phyloP scores from a whole-genome alignment of 2,113 vertebrate genomes.

The Toxotes jaculatrix region DNA sequence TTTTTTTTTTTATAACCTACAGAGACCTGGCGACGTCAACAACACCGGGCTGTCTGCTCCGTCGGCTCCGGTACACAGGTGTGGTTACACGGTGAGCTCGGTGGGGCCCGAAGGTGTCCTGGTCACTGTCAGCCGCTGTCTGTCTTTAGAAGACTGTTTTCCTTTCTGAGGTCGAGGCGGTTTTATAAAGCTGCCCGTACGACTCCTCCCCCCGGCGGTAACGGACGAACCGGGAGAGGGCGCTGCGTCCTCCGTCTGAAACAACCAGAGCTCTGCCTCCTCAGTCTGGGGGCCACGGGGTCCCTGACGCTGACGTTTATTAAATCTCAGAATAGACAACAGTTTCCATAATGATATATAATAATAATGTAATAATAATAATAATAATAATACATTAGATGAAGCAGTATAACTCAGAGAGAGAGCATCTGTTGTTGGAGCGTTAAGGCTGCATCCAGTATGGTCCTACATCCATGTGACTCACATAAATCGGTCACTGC shows the following conservation, averaged over 20 bases:
- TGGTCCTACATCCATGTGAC: neutral
- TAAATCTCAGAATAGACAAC: too few relatives aligned
- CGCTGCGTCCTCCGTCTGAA: constrained; percentile 44
- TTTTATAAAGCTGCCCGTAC: constrained; percentile 72
- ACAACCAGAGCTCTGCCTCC: neutral
- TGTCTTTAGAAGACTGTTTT: constrained; percentile 73
- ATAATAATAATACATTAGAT: too few relatives aligned
- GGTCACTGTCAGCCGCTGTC: constrained; percentile 47
- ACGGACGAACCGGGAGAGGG: constrained; percentile 63
- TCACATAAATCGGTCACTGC: neutral
- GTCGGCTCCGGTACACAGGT: constrained; percentile 34
- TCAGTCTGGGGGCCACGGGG: neutral
- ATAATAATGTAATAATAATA: too few relatives aligned
- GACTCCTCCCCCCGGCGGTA: constrained; percentile 71
- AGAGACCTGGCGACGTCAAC: constrained; percentile 48
- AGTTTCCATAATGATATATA: too few relatives aligned
- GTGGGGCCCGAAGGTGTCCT: neutral
- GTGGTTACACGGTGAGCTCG: constrained; percentile 15
- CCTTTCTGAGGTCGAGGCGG: constrained; percentile 68
- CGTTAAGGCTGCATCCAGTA: neutral
- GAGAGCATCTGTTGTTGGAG: neutral
- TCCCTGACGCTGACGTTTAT: too few relatives aligned
- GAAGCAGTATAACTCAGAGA: too few relatives aligned
- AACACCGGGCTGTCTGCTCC: neutral
- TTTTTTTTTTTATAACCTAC: neutral